phyloP scores from a whole-genome alignment of 2,797 vertebrate species.

The Scolopax bukidnonensis region DNA sequence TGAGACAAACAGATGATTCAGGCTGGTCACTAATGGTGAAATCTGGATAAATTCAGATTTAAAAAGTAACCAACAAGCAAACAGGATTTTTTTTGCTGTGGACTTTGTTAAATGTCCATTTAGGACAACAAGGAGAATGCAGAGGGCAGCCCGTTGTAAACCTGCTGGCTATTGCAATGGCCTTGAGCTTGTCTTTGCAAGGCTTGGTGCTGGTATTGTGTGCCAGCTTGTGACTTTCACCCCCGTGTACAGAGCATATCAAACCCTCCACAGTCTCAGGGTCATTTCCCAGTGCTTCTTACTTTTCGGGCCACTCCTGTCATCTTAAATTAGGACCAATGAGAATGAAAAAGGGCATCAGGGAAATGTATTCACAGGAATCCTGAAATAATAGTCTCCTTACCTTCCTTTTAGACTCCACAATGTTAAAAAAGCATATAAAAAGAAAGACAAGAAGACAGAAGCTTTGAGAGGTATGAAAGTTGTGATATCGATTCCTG shows the following conservation, averaged over 20 bases:
- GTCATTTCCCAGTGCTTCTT: background rate
- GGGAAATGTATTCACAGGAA: background rate
- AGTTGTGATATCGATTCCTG: background rate
- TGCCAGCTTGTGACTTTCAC: background rate
- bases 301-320: background rate
- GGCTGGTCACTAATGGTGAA: background rate
- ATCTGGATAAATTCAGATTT: background rate
- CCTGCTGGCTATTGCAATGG: background rate
- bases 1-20: background rate
- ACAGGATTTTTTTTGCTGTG: background rate
- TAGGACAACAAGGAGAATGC: rapidly evolving
- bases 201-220: background rate
- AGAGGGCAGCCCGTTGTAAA: background rate
- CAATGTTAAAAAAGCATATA: slow-evolving; percentile 88
- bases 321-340: background rate
- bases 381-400: background rate
- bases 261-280: background rate
- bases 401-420: slow-evolving; percentile 79
- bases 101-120: background rate
- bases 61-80: background rate
- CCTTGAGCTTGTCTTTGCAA: background rate
- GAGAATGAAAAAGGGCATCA: background rate
- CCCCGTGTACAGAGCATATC: background rate
- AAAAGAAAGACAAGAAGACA: slow-evolving; percentile 80
- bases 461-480: slow-evolving; percentile 89